phyloP scores from a whole-genome alignment of 2,888 invertebrate genomes.

The Pyrgus malvae region DNA sequence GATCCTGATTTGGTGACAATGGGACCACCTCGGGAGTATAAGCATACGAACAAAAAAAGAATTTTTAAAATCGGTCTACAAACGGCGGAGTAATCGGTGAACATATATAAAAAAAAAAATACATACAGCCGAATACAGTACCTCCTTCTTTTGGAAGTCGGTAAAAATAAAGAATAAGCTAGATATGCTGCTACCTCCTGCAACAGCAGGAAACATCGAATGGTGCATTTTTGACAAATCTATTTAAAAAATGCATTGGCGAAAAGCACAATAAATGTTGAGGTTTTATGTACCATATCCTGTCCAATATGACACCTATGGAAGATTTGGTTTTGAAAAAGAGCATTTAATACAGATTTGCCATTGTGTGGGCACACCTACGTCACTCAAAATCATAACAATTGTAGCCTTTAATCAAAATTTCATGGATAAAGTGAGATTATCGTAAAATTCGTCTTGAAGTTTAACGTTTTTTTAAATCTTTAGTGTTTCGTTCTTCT shows the following conservation, averaged over 20 bases:
- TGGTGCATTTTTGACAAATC: not conserved
- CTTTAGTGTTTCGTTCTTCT: too few species aligned
- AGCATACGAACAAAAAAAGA: too few species aligned
- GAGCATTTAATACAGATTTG: conserved; percentile 72
- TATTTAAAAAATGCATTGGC: conserved; percentile 5
- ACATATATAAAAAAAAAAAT: too few species aligned
- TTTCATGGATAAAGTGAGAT: not conserved
- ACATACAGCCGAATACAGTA: too few species aligned
- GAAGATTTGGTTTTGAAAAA: conserved; percentile 63
- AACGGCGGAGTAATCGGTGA: too few species aligned
- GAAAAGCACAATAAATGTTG: conserved; percentile 16
- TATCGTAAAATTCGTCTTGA: too few species aligned
- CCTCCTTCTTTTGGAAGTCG: too few species aligned
- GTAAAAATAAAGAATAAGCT: too few species aligned
- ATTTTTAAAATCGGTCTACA: too few species aligned
- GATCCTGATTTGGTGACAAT: too few species aligned
- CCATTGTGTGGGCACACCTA: conserved; percentile 66
- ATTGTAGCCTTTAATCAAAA: conserved; percentile 37
- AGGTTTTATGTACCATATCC: conserved; percentile 26
- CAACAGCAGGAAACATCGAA: not conserved
- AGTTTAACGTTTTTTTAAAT: too few species aligned
- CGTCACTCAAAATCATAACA: conserved; percentile 69
- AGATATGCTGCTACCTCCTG: not conserved
- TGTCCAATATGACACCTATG: conserved; percentile 55
- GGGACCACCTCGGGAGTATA: too few species aligned